Base-by-base conservation (phyloP, 2,797 vertebrate species). In the Coranthus polyacanthus region DNA sequence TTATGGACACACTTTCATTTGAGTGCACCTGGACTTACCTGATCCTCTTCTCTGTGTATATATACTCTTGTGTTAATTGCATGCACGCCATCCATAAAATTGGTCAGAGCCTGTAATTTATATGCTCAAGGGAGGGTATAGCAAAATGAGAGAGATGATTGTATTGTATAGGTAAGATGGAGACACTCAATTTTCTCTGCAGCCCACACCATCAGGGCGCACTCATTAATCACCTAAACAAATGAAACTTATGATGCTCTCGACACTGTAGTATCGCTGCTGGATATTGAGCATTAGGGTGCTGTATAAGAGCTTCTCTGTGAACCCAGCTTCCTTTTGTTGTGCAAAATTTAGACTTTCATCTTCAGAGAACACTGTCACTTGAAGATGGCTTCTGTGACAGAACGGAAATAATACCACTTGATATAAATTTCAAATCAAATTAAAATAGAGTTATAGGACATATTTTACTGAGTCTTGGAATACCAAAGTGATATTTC, bases 211-310 rank as follows among this genome's bases (percentile, higher is more conserved):
- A 75, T 34, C 63, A 54, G 55, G 62, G 57, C 66, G 55, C 2
- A 17, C 73, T 86, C 81, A 90, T 93, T 92, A 91, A 90, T 93
- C 90, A 89, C 75, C 59, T 58, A 72, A 81, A 89, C 84, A 89
- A 89, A 90, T 90, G 74, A 81, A 88, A 88, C 73, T 68, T 82
- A 70, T 53, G 44, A 84, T 74, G 73, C 68, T 75, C 50, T 51
- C 47, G 18, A 74, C 67, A 51, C 66, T 46, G 38, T 15, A 53
- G 60, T 34, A 22, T n/a, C 38, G 47, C 71, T 62, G 81, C 63
- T 72, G 59, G 70, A 79, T 73, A 50, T 42, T 41, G 66, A 71
- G 59, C 41, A 49, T 62, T 49, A 38, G 44, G 67, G 41, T 58
- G 51, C 39, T 21, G 42, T 29, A 26, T 74, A 55, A 46, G 44